Evolutionary conservation across 1,140 invertebrate species (phyloP).

Genomic region (Drosophila ambigua): DNA sequence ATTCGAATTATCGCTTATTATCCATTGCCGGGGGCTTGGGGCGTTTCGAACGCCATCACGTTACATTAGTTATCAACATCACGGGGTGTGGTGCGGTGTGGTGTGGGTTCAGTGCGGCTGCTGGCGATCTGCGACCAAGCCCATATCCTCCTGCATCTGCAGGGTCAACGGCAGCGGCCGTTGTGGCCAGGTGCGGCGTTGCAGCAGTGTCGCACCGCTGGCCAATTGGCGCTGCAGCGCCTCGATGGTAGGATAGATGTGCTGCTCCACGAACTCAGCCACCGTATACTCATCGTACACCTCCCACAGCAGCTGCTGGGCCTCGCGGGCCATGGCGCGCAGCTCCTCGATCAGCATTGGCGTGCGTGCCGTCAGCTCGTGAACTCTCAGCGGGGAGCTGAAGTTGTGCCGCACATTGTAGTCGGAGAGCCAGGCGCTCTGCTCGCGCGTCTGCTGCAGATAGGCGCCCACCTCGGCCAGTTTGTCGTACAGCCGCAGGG

Average conservation of each 20-base stretch:
- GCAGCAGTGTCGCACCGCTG: constrained; percentile 81
- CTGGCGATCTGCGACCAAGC: constrained; percentile 42
- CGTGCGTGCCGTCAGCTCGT: constrained; percentile 88
- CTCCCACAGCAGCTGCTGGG: constrained; percentile 87
- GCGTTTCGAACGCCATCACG: constrained; percentile 64
- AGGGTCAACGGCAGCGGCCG: constrained; percentile 74
- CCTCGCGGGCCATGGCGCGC: constrained; percentile 86
- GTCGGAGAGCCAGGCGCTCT: constrained; percentile 89
- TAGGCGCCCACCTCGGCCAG: constrained; percentile 85
- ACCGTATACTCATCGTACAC: constrained; percentile 90
- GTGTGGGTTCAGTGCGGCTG: constrained; percentile 26
- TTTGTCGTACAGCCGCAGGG: constrained; percentile 85
- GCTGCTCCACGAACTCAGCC: constrained; percentile 89
- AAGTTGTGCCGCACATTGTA: constrained; percentile 92
- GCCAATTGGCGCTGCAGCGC: constrained; percentile 84
- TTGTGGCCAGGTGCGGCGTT: constrained; percentile 79
- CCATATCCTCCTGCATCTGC: constrained; percentile 64
- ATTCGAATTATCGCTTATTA: constrained; percentile 47
- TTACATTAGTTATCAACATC: constrained; percentile 13
- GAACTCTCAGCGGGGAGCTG: constrained; percentile 89
- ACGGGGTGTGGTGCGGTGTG: neutral
- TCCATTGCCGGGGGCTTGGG: constrained; percentile 31
- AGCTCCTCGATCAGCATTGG: constrained; percentile 87
- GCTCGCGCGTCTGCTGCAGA: constrained; percentile 78
- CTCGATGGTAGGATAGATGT: constrained; percentile 84